phyloP scores from a whole-genome alignment of 2,888 invertebrate species.

The Agrotis clavis region DNA sequence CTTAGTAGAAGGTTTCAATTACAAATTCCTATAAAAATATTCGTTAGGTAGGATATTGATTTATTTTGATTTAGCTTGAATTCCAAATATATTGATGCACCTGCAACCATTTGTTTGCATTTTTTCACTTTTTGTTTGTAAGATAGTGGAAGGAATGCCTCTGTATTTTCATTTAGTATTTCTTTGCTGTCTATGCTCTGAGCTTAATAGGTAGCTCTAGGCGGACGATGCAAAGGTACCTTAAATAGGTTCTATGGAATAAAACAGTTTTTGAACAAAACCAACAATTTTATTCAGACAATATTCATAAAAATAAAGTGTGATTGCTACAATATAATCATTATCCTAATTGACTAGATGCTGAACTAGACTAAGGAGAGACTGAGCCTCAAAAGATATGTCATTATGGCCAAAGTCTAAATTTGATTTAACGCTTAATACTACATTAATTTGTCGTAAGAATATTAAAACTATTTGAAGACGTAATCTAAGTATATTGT shows the following conservation, averaged over 20 bases:
- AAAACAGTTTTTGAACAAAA: conserved; percentile 54
- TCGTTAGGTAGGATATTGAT: too few species aligned
- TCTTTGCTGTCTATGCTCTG: too few species aligned
- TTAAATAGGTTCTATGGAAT: conserved; percentile 12
- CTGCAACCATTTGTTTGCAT: too few species aligned
- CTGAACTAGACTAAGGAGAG: conserved; percentile 68
- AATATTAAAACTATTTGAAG: conserved; percentile 36
- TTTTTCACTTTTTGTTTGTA: too few species aligned
- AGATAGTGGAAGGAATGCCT: too few species aligned
- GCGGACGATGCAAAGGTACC: too few species aligned
- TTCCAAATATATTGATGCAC: too few species aligned
- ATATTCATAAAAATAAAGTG: conserved; percentile 81
- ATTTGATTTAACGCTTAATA: conserved; percentile 57
- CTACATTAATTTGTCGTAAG: conserved; percentile 43
- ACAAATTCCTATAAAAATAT: too few species aligned
- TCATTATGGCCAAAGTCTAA: conserved; percentile 63
- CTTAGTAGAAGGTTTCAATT: too few species aligned
- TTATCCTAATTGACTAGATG: conserved; percentile 83
- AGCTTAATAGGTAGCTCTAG: too few species aligned
- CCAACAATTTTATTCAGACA: conserved; percentile 69
- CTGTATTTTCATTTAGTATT: too few species aligned
- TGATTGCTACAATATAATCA: conserved; percentile 65
- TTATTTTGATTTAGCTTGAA: too few species aligned
- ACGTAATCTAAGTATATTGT: conserved; percentile 19
- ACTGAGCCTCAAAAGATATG: conserved; percentile 74